phyloP scores from a whole-genome alignment of 2,113 vertebrate genomes.

The Bujurquina vittata region DNA sequence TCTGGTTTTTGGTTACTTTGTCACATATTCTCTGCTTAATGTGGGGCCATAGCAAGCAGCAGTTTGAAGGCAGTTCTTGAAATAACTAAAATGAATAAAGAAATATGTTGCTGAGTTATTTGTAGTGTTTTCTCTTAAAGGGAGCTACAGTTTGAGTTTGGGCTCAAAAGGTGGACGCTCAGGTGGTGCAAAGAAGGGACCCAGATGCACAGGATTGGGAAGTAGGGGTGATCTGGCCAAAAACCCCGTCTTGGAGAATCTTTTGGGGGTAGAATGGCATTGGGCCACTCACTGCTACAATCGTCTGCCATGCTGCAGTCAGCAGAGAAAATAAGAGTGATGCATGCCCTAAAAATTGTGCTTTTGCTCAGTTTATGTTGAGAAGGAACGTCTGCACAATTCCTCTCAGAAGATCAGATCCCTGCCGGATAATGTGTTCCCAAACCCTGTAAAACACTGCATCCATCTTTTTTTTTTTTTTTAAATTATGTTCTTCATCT shows the following conservation, averaged over 20 bases:
- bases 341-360: too few species aligned
- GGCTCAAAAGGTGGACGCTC: too few species aligned
- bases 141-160: background rate
- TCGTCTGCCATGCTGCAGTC: background rate
- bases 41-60: background rate
- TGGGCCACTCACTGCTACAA: background rate
- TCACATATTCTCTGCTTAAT: background rate
- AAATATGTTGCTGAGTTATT: background rate
- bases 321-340: background rate
- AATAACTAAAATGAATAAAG: background rate
- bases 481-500: background rate
- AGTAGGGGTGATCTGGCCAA: too few species aligned
- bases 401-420: background rate
- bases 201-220: too few species aligned
- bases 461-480: background rate
- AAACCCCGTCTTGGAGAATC: too few species aligned
- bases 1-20: background rate
- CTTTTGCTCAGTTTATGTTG: background rate
- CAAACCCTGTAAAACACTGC: slow-evolving; percentile 1
- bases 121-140: too few species aligned
- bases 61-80: background rate
- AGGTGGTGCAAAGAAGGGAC: too few species aligned
- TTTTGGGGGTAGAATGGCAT: too few species aligned
- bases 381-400: background rate
- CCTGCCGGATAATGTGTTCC: background rate